Evolutionary conservation across 2,113 vertebrate genomes (phyloP).

Genomic region (Siniperca chuatsi): DNA sequence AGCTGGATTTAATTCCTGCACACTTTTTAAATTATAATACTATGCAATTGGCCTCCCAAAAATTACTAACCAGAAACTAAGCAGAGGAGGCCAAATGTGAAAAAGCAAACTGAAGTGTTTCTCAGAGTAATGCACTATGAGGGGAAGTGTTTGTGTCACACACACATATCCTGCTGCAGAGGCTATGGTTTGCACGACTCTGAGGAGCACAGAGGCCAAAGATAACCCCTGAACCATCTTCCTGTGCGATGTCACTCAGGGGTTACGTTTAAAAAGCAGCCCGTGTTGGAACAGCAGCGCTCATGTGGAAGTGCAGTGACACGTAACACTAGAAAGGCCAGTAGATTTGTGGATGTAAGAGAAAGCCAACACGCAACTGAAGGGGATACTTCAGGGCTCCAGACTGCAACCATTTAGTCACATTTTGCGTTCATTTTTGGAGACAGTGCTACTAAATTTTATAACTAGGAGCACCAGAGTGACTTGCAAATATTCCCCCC

Average conservation of each 20-base stretch:
- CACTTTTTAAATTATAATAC: neutral
- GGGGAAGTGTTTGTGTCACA: slow-evolving; percentile 63
- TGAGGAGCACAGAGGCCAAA: slow-evolving; percentile 41
- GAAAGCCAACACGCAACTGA: neutral
- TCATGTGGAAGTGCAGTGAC: neutral
- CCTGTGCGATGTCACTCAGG: slow-evolving; percentile 36
- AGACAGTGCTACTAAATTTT: too few relatives aligned
- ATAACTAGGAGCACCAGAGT: too few relatives aligned
- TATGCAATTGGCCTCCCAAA: neutral
- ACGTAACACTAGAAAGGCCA: slow-evolving; percentile 5
- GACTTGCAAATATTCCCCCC: too few relatives aligned
- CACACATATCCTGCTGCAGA: slow-evolving; percentile 50
- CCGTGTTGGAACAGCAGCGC: neutral
- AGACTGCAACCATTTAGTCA: too few relatives aligned
- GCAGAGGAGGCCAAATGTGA: slow-evolving; percentile 21
- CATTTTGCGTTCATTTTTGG: too few relatives aligned
- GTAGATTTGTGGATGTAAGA: neutral
- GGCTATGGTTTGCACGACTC: slow-evolving; percentile 20
- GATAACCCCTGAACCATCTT: slow-evolving; percentile 55
- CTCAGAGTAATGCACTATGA: slow-evolving; percentile 14
- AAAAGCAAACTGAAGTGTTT: slow-evolving; percentile 36
- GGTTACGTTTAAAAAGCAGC: neutral
- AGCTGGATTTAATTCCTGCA: neutral
- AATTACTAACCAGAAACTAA: neutral
- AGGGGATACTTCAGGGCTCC: neutral